These are phyloP conservation scores for Vulpes ferrilata DNA, from an alignment of 2,113 vertebrate species.

Conservation along the genomic window DNA sequence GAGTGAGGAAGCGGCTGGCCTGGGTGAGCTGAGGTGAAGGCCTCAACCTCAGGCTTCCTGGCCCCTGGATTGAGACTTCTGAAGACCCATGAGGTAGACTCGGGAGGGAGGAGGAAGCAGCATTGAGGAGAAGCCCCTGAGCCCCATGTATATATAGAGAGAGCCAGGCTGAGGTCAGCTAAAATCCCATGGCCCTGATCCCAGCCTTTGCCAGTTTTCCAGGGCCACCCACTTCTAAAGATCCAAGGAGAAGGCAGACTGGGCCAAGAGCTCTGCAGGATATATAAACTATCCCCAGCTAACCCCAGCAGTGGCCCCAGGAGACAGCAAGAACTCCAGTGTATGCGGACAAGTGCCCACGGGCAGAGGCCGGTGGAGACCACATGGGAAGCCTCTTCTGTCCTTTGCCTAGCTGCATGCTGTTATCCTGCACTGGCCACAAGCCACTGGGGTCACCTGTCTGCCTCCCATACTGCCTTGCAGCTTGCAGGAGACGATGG, in stretches of 20 bases:
- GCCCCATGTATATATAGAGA: background rate
- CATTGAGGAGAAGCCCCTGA: background rate
- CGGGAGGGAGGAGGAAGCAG: background rate
- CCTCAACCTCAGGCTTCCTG: background rate
- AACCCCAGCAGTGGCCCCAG: background rate
- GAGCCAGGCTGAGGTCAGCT: background rate
- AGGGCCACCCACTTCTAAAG: background rate
- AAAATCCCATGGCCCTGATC: rapidly evolving
- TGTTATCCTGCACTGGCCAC: background rate
- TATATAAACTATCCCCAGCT: rapidly evolving
- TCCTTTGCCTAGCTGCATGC: background rate
- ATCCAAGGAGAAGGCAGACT: background rate
- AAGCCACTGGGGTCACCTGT: rapidly evolving
- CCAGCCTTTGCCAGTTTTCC: background rate
- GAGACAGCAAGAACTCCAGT: background rate
- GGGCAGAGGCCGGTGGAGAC: background rate
- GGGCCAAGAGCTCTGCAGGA: rapidly evolving
- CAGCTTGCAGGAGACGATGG: background rate
- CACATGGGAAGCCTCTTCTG: background rate
- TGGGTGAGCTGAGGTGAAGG: background rate
- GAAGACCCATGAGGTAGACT: background rate
- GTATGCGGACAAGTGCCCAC: background rate
- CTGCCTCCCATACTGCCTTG: background rate
- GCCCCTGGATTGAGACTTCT: background rate
- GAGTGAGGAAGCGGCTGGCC: background rate